These are phyloP conservation scores for Diplazon laetatorius DNA, from an alignment of 2,888 invertebrate genomes.

Conservation along the genomic window DNA sequence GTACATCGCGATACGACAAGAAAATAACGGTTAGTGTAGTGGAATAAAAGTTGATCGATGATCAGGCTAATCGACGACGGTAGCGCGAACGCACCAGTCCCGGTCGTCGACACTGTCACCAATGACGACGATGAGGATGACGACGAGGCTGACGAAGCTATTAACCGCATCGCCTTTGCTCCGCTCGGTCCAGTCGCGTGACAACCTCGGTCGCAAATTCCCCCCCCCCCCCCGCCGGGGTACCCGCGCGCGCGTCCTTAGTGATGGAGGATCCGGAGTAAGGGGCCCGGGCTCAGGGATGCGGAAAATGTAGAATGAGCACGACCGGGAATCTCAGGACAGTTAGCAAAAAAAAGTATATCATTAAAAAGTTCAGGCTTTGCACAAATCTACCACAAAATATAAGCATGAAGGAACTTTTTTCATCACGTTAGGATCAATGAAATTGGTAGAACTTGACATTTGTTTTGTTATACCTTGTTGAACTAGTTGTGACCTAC, in stretches of 20 bases:
- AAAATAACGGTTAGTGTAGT: constrained; percentile 12
- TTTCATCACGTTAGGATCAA: too few species aligned
- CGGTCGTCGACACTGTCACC: constrained; percentile 27
- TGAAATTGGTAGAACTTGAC: too few species aligned
- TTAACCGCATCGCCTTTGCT: constrained; percentile 10
- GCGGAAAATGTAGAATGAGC: constrained; percentile 12
- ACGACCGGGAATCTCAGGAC: neutral
- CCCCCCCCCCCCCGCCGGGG: neutral
- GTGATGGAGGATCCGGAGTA: neutral
- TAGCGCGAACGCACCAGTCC: neutral
- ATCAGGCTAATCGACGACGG: neutral
- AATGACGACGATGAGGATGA: constrained; percentile 2
- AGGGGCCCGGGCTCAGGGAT: neutral
- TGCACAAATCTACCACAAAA: too few species aligned
- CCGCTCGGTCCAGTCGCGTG: constrained; percentile 12
- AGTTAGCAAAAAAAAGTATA: neutral
- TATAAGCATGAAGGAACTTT: neutral
- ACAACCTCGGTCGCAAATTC: constrained; percentile 2
- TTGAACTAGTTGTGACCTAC: too few species aligned
- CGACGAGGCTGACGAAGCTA: constrained; percentile 9
- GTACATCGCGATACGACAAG: neutral
- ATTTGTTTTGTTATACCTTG: too few species aligned
- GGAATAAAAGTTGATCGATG: constrained; percentile 29
- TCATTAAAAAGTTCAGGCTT: neutral
- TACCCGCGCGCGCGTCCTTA: neutral